These are phyloP conservation scores for Syrmaticus mikado DNA, from an alignment of 2,113 vertebrate species.

Conservation along the genomic window DNA sequence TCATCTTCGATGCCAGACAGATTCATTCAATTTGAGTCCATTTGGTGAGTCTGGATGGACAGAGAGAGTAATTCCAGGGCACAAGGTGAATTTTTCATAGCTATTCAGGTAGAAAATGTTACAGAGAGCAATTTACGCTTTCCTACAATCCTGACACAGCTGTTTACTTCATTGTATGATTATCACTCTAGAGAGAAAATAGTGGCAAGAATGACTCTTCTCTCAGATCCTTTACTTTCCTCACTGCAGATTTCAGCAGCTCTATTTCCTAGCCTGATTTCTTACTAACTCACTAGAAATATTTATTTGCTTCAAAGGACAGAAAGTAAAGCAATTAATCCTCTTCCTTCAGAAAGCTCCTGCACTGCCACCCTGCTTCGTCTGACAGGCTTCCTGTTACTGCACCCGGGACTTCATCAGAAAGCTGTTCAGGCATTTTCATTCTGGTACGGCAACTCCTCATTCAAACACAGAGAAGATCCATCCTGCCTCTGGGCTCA, in stretches of 20 bases:
- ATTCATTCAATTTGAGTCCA: background rate
- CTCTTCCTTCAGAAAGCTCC: conserved; percentile 12
- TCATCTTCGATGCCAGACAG: background rate
- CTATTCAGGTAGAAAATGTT: conserved; percentile 10
- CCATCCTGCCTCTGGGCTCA: background rate
- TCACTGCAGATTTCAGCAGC: conserved; percentile 1
- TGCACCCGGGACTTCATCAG: background rate
- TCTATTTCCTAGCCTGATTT: conserved; percentile 10
- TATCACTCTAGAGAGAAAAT: conserved; percentile 44
- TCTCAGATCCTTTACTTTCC: background rate
- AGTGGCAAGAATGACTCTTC: background rate
- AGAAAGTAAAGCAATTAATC: conserved; percentile 52
- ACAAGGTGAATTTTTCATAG: conserved; percentile 22
- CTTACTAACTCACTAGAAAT: conserved; percentile 17
- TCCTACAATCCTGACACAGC: conserved; percentile 30
- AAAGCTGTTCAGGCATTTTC: conserved; percentile 34
- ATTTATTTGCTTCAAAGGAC: conserved; percentile 49
- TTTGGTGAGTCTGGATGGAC: background rate
- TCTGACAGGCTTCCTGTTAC: conserved; percentile 2
- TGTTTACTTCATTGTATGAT: conserved; percentile 1
- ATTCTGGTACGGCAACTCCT: background rate
- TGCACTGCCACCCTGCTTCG: background rate
- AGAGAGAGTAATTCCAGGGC: conserved; percentile 16
- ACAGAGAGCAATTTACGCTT: conserved; percentile 45
- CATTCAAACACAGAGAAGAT: conserved; percentile 8